Evolutionary conservation across 1,140 invertebrate genomes (phyloP).

Genomic region (Plutomurus gul): DNA sequence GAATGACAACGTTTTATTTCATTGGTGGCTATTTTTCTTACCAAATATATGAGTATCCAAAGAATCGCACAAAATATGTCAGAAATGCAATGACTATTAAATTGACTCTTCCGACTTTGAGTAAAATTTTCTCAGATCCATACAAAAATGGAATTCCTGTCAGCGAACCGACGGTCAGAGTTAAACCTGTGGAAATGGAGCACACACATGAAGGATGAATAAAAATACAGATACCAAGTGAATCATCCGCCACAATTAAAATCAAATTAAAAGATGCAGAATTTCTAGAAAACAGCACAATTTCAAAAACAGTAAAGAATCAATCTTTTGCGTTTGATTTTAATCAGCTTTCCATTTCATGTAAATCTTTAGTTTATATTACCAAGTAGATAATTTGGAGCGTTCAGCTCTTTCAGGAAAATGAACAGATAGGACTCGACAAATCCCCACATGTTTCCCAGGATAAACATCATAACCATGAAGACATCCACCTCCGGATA

Average conservation of each 20-base stretch:
- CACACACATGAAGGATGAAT: background rate
- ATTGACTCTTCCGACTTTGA: slow-evolving; percentile 77
- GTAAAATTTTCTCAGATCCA: slow-evolving; percentile 77
- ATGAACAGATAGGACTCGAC: slow-evolving; percentile 83
- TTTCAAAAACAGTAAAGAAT: too few species aligned
- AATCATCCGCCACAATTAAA: too few species aligned
- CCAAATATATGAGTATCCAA: slow-evolving; percentile 83
- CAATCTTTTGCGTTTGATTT: too few species aligned
- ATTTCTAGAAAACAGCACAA: too few species aligned
- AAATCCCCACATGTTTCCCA: slow-evolving; percentile 82
- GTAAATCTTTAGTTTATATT: slow-evolving; percentile 54
- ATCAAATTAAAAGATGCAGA: too few species aligned
- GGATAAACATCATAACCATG: slow-evolving; percentile 73
- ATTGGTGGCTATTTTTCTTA: slow-evolving; percentile 58
- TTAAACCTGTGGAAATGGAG: slow-evolving; percentile 69
- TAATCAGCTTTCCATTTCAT: background rate
- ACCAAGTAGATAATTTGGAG: slow-evolving; percentile 78
- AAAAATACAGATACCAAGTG: background rate
- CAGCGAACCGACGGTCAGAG: slow-evolving; percentile 77
- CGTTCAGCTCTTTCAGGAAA: slow-evolving; percentile 78
- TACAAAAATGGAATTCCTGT: slow-evolving; percentile 80
- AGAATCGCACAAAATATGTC: slow-evolving; percentile 74
- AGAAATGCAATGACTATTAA: slow-evolving; percentile 80
- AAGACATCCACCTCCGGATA: slow-evolving; percentile 72
- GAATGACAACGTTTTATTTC: background rate